phyloP scores from a whole-genome alignment of 2,113 vertebrate genomes.

The Campylorhamphus procurvoides region DNA sequence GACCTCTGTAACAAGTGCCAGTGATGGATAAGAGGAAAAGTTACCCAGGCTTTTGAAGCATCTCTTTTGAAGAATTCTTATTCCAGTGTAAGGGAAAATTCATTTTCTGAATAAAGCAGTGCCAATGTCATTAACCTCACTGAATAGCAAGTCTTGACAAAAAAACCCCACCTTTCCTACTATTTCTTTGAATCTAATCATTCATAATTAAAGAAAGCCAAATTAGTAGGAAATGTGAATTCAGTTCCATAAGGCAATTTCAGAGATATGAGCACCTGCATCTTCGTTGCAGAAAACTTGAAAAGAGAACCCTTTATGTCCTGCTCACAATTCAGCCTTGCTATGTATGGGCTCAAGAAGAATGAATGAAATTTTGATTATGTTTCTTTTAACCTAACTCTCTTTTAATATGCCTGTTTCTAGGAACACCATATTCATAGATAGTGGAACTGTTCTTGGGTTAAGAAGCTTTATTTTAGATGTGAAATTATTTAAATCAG shows the following conservation, averaged over 20 bases:
- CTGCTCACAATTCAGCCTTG: background rate
- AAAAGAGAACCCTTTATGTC: background rate
- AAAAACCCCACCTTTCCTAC: background rate
- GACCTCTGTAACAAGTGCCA: background rate
- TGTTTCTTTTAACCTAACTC: background rate
- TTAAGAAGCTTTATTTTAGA: background rate
- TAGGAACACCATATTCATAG: background rate
- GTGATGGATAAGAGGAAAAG: background rate
- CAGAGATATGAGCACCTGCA: background rate
- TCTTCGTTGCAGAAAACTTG: background rate
- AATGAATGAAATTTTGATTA: background rate
- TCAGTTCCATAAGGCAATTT: slow-evolving; percentile 1
- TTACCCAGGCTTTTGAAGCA: background rate
- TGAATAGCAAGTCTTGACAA: background rate
- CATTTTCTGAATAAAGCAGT: background rate
- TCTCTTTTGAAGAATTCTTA: background rate
- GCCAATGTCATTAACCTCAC: background rate
- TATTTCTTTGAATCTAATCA: slow-evolving; percentile 10
- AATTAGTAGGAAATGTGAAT: background rate
- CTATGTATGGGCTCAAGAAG: background rate
- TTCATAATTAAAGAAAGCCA: background rate
- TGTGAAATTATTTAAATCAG: background rate
- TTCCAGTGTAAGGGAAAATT: slow-evolving; percentile 7
- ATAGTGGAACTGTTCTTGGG: background rate
- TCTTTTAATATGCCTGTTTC: background rate